Conservation (phyloP, 2,113 vertebrate species). For the Sorex fumeus region DNA sequence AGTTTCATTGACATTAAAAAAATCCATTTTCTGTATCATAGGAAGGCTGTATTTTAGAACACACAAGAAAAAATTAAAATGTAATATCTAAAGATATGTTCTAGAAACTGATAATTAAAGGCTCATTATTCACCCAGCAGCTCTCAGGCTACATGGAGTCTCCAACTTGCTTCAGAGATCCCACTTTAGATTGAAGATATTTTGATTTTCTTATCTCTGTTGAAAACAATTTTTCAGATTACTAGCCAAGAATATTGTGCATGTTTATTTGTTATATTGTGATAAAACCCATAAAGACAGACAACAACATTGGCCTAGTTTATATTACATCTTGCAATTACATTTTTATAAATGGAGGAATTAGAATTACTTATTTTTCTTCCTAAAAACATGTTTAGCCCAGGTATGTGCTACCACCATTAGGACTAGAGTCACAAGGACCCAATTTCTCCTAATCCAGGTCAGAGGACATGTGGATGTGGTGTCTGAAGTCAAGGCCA, state of each 20-base stretch:
- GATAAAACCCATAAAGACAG: background rate
- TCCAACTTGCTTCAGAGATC: background rate
- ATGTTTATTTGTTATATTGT: background rate
- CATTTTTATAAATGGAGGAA: background rate
- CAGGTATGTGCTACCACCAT: too few species aligned
- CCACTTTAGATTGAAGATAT: background rate
- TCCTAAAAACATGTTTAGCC: background rate
- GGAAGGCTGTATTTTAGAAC: background rate
- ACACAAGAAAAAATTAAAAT: slow-evolving; percentile 1
- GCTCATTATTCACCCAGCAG: background rate
- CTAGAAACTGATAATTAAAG: background rate
- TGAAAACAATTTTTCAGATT: background rate
- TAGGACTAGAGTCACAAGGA: too few species aligned
- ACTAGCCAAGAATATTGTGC: background rate
- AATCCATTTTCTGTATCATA: background rate
- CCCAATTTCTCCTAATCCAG: too few species aligned
- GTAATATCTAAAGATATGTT: background rate
- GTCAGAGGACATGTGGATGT: too few species aligned
- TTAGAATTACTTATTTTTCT: background rate
- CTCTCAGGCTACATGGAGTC: background rate
- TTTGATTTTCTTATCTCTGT: slow-evolving; percentile 4
- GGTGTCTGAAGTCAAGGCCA: too few species aligned
- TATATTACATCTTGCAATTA: background rate
- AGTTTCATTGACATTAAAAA: slow-evolving; percentile 11
- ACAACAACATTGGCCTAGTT: background rate